phyloP scores from a whole-genome alignment of 2,888 invertebrate genomes.

The Orthosia gothica region DNA sequence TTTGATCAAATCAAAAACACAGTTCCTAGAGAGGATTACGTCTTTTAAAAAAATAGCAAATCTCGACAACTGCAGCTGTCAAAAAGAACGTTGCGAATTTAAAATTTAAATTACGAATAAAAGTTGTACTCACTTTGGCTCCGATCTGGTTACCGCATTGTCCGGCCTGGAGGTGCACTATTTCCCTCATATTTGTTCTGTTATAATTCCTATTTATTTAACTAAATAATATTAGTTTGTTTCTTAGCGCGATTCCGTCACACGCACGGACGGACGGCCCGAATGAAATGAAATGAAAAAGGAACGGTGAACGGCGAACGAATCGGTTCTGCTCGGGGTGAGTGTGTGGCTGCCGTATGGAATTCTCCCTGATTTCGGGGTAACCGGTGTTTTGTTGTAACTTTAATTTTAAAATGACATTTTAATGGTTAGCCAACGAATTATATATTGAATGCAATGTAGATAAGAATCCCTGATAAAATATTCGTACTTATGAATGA shows the following conservation, averaged over 20 bases:
- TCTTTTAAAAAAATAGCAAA: constrained; percentile 2
- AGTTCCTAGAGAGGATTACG: background rate
- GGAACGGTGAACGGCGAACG: constrained; percentile 75
- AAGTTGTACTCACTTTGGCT: constrained; percentile 86
- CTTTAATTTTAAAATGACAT: constrained; percentile 3
- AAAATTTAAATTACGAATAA: constrained; percentile 54
- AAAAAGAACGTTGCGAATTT: constrained; percentile 66
- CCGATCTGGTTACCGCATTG: constrained; percentile 97
- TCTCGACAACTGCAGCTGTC: constrained; percentile 52
- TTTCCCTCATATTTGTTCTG: constrained; percentile 94
- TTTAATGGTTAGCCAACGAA: background rate
- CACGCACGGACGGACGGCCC: constrained; percentile 77
- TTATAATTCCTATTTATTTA: constrained; percentile 71
- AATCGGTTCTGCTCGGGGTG: constrained; percentile 80
- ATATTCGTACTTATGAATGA: background rate
- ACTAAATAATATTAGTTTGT: constrained; percentile 65
- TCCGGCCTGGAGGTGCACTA: constrained; percentile 96
- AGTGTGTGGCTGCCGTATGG: constrained; percentile 74
- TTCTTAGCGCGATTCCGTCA: constrained; percentile 73
- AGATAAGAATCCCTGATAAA: constrained; percentile 12
- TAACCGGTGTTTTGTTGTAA: constrained; percentile 25
- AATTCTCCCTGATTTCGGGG: constrained; percentile 69
- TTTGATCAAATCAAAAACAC: background rate
- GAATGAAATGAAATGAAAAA: constrained; percentile 81
- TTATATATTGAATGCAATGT: background rate